phyloP scores from a whole-genome alignment of 2,797 vertebrate genomes.

The Parotocinclus haroldoi region DNA sequence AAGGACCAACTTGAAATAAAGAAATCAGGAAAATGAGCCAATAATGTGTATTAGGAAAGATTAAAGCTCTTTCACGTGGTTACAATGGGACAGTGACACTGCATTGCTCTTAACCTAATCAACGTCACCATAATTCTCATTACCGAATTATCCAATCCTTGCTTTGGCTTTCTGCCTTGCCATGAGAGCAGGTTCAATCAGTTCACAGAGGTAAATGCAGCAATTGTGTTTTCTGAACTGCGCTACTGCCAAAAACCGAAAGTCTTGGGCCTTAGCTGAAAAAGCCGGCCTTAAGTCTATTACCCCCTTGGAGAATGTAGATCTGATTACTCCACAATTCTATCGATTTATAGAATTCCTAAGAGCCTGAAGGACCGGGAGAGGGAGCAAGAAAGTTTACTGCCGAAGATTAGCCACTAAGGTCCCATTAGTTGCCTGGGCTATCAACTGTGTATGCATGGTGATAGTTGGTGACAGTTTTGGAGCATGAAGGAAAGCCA shows the following conservation, averaged over 20 bases:
- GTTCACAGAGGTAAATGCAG: constrained; percentile 30
- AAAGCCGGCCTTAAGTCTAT: neutral
- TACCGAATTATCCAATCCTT: constrained; percentile 45
- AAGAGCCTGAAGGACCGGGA: constrained; percentile 8
- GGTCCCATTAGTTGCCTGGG: constrained; percentile 30
- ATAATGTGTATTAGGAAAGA: neutral
- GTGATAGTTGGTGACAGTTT: constrained; percentile 33
- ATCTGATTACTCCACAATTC: constrained; percentile 6
- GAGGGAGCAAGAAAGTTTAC: constrained; percentile 1
- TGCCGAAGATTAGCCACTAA: neutral
- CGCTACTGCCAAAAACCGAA: constrained; percentile 30
- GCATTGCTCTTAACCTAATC: constrained; percentile 26
- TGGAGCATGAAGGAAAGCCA: neutral
- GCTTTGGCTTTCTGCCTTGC: constrained; percentile 8
- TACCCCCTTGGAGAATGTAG: no score
- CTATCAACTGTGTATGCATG: constrained; percentile 16
- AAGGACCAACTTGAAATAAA: no score
- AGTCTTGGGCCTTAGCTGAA: constrained; percentile 28
- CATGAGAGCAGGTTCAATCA: constrained; percentile 19
- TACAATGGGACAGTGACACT: constrained; percentile 32
- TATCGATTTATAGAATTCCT: constrained; percentile 35
- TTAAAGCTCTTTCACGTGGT: constrained; percentile 32
- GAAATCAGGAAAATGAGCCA: no score
- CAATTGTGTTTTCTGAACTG: constrained; percentile 20
- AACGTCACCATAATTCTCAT: constrained; percentile 39